Conservation (phyloP, 2,113 vertebrate species). For the Alouatta palliata region DNA sequence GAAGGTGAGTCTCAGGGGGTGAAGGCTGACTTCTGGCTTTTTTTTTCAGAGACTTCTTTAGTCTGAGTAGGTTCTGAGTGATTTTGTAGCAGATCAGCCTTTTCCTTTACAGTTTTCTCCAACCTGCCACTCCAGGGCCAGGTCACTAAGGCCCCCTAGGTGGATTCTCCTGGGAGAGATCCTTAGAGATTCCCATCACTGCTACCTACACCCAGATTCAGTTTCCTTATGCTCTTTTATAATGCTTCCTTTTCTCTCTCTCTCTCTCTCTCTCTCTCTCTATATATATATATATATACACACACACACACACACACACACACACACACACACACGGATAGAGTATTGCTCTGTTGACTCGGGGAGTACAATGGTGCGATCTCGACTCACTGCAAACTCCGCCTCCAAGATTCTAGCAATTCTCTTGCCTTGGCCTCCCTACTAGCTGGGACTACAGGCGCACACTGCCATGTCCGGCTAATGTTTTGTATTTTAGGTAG, state of each 20-base stretch:
- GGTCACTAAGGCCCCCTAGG: background rate
- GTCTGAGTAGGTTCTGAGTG: background rate
- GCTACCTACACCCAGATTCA: background rate
- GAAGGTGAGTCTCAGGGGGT: background rate
- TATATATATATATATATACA: too few species aligned
- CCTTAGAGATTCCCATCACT: background rate
- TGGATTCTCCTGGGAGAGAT: background rate
- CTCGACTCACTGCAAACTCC: too few species aligned
- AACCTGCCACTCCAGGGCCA: background rate
- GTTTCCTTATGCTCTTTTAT: background rate
- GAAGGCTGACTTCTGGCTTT: background rate
- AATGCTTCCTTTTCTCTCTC: background rate
- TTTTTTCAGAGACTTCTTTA: background rate
- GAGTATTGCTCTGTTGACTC: too few species aligned
- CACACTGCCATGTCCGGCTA: too few species aligned
- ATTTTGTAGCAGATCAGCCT: background rate
- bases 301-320: rapidly evolving
- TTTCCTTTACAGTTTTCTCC: background rate
- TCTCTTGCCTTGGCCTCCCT: too few species aligned
- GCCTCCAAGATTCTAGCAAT: too few species aligned
- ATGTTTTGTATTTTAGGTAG: too few species aligned
- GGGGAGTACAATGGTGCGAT: too few species aligned
- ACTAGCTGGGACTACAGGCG: too few species aligned
- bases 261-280: too few species aligned
- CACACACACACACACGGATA: too few species aligned